Conservation (phyloP, 2,113 vertebrate genomes). For the Brachionichthys hirsutus region DNA sequence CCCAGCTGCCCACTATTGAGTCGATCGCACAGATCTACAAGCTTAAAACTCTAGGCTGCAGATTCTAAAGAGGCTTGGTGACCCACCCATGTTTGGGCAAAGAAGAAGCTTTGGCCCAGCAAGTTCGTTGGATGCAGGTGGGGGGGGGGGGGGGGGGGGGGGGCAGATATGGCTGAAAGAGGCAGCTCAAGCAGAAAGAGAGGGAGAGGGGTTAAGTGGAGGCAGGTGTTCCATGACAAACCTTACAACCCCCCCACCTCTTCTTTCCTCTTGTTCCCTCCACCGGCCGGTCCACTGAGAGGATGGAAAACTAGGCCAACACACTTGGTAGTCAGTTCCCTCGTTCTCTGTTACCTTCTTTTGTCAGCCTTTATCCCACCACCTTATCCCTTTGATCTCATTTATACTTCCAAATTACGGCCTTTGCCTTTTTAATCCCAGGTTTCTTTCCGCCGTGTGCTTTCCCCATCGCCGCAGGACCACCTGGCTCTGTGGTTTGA, state of each 20-base stretch:
- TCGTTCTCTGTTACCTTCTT: constrained; percentile 42
- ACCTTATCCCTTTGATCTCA: constrained; percentile 60
- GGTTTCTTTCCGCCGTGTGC: constrained; percentile 40
- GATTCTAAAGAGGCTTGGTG: constrained; percentile 45
- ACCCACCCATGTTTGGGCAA: constrained; percentile 63
- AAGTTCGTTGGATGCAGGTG: constrained; percentile 60
- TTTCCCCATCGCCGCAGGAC: constrained; percentile 45
- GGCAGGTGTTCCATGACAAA: constrained; percentile 79
- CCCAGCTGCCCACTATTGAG: background rate
- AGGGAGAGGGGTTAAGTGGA: constrained; percentile 80
- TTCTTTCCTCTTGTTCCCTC: constrained; percentile 38
- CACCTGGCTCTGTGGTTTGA: constrained; percentile 73
- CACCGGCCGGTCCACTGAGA: constrained; percentile 40
- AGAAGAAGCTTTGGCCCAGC: constrained; percentile 60
- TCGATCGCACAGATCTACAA: background rate
- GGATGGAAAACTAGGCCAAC: constrained; percentile 34
- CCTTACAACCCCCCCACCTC: constrained; percentile 57
- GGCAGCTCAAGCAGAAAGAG: constrained; percentile 83
- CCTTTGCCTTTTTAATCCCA: constrained; percentile 44
- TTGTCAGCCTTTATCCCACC: constrained; percentile 47
- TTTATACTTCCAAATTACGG: constrained; percentile 50
- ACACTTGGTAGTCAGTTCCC: constrained; percentile 59
- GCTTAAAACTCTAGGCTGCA: background rate
- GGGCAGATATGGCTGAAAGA: constrained; percentile 74
- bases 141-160: constrained; percentile 43